phyloP scores from a whole-genome alignment of 2,888 invertebrate genomes.

The Drosophila villosipedis region DNA sequence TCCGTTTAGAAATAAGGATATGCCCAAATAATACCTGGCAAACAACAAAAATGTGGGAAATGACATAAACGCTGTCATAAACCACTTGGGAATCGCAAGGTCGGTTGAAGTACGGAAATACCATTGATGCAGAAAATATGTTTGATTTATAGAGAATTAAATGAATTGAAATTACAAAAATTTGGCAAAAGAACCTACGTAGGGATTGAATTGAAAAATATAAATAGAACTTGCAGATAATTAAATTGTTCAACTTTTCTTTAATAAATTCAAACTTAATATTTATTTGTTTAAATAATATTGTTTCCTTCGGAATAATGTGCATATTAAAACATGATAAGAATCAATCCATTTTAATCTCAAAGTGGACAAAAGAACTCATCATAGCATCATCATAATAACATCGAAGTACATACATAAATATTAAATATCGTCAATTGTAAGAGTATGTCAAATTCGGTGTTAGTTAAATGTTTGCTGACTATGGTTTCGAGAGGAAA shows the following conservation, averaged over 20 bases:
- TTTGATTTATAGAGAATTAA: constrained; percentile 3
- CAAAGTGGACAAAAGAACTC: not conserved
- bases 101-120: not conserved
- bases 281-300: not conserved
- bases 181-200: not conserved
- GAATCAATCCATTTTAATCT: not conserved
- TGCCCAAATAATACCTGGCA: constrained; percentile 5
- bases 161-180: not conserved
- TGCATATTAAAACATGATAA: not conserved
- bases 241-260: not conserved
- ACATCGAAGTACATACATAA: not conserved
- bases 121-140: constrained; percentile 6
- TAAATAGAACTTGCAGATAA: not conserved
- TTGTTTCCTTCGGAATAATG: not conserved
- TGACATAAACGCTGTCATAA: not conserved
- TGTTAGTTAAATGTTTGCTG: not conserved
- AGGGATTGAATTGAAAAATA: not conserved
- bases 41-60: constrained; percentile 7
- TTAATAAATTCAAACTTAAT: not conserved
- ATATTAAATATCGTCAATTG: no score
- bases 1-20: not conserved
- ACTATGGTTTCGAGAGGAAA: constrained; percentile 33
- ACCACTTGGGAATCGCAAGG: constrained; percentile 10
- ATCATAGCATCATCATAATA: not conserved
- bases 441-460: constrained; percentile 22